A percentile compares a stretch with the other conserved stretches of the same genome.
Evolutionary conservation across 2,888 invertebrate species (phyloP).

Genomic region (Tinea semifulvella): DNA sequence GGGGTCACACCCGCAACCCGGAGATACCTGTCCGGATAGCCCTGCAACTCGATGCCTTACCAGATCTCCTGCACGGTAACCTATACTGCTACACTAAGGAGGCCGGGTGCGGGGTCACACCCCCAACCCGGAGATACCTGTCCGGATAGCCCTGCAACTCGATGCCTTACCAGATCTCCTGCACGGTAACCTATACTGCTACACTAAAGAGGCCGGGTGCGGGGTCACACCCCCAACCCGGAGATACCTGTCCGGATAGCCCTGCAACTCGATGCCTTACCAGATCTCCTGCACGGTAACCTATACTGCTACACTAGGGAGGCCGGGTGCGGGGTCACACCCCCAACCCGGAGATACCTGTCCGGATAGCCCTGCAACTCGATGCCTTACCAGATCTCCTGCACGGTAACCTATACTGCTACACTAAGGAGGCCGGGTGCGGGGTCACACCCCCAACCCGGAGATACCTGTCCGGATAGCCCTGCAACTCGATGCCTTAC

Average conservation of each 20-base stretch:
- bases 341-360: conserved; percentile 89
- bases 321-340: conserved; percentile 89
- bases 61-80: conserved; percentile 64
- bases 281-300: conserved; percentile 64
- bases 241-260: conserved; percentile 87
- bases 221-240: conserved; percentile 89
- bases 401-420: no score
- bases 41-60: conserved; percentile 77
- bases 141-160: conserved; percentile 76
- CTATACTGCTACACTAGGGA: no score
- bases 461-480: conserved; percentile 87
- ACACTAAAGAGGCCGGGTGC: no score
- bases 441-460: conserved; percentile 89
- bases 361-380: conserved; percentile 76
- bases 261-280: conserved; percentile 77
- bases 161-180: conserved; percentile 81
- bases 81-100: no score
- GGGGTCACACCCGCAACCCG: conserved; percentile 89
- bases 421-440: no score
- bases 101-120: conserved; percentile 89
- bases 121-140: conserved; percentile 89
- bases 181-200: no score
- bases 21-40: conserved; percentile 87
- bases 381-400: conserved; percentile 81
- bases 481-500: conserved; percentile 77